Percentiles rank a stretch among this genome's conserved stretches.
phyloP scores from a whole-genome alignment of 1,140 invertebrate genomes.

The Drosophila seguyi region DNA sequence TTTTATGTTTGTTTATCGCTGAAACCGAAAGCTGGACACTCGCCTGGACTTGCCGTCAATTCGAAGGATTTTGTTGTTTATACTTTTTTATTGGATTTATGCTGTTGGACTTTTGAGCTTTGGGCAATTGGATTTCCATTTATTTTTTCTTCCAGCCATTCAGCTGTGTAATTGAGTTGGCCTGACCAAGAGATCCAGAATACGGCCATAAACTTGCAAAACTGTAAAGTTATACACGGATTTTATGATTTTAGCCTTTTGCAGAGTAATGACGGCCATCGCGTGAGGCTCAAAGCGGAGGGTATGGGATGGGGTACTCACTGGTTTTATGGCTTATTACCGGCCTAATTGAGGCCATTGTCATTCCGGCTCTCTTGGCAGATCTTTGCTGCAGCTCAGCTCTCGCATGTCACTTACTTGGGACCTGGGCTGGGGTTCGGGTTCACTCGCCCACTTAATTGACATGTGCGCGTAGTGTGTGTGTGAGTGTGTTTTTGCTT shows the following conservation, averaged over 20 bases:
- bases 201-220: slow-evolving; percentile 29
- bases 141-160: slow-evolving; percentile 57
- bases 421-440: slow-evolving; percentile 22
- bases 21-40: slow-evolving; percentile 77
- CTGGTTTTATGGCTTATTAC: slow-evolving; percentile 77
- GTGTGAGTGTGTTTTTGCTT: slow-evolving; percentile 29
- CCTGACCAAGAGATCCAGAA: slow-evolving; percentile 35
- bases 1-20: slow-evolving; percentile 82
- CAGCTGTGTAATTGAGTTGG: slow-evolving; percentile 78
- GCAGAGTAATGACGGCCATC: slow-evolving; percentile 60
- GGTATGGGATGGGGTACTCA: not conserved
- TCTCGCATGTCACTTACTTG: slow-evolving; percentile 68
- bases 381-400: slow-evolving; percentile 46
- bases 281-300: slow-evolving; percentile 53
- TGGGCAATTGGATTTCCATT: slow-evolving; percentile 72
- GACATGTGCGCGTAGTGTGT: slow-evolving; percentile 41
- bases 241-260: not conserved
- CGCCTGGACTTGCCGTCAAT: slow-evolving; percentile 43
- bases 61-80: slow-evolving; percentile 50
- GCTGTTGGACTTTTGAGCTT: slow-evolving; percentile 38
- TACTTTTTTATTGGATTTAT: slow-evolving; percentile 63
- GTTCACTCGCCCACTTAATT: slow-evolving; percentile 80
- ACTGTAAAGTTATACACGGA: slow-evolving; percentile 12
- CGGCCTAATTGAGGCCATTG: slow-evolving; percentile 77
- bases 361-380: slow-evolving; percentile 57